phyloP scores from a whole-genome alignment of 2,113 vertebrate genomes.

The Nestor notabilis region DNA sequence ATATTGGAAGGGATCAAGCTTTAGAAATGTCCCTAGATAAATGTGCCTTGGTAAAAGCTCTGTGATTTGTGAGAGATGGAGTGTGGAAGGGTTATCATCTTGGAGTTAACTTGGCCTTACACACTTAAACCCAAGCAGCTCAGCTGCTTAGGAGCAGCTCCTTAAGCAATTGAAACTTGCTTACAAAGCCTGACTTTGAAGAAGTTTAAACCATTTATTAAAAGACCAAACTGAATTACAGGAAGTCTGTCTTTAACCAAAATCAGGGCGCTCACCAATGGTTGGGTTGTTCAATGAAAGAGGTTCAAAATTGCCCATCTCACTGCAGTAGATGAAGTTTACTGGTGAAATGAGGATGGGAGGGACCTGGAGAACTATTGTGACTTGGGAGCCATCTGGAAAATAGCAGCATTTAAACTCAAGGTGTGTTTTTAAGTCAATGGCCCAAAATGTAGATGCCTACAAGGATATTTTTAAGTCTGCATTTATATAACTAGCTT shows the following conservation, averaged over 20 bases:
- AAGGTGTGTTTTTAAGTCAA: constrained; percentile 30
- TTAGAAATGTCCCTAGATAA: not conserved
- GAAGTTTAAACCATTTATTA: not conserved
- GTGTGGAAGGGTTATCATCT: not conserved
- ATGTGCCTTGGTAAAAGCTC: not conserved
- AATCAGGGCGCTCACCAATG: not conserved
- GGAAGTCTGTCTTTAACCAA: not conserved
- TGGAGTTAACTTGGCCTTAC: rapidly evolving
- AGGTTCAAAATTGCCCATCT: not conserved
- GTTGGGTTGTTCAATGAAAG: not conserved
- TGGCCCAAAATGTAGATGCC: not conserved
- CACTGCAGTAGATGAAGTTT: not conserved
- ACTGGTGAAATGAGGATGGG: not conserved
- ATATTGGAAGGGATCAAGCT: not conserved
- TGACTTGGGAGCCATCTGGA: not conserved
- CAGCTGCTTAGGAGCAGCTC: not conserved
- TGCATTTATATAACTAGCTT: constrained; percentile 41
- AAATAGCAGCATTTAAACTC: constrained; percentile 9
- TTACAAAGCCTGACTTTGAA: not conserved
- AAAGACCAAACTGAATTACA: not conserved
- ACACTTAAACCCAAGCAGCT: not conserved
- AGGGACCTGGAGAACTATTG: not conserved
- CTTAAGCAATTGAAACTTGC: not conserved
- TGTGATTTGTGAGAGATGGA: not conserved
- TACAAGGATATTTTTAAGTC: constrained; percentile 45